These are phyloP conservation scores for Pipa parva DNA, from an alignment of 2,113 vertebrate species.

Conservation along the genomic window DNA sequence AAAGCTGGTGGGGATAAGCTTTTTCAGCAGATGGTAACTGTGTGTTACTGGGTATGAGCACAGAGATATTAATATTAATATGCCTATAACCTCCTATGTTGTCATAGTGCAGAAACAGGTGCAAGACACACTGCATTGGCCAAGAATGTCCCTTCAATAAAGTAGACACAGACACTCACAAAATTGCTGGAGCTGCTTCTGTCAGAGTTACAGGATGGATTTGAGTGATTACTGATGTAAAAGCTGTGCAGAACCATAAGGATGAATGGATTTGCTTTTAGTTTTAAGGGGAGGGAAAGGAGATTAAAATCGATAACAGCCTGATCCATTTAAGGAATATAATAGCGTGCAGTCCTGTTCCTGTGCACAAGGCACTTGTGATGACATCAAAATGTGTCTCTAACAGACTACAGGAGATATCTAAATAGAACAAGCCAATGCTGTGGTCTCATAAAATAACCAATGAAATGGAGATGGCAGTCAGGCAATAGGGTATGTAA, in stretches of 20 bases:
- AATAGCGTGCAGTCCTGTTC: too few species aligned
- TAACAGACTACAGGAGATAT: too few species aligned
- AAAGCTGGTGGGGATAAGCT: background rate
- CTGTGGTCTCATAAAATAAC: too few species aligned
- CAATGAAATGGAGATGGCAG: too few species aligned
- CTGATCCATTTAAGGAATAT: background rate
- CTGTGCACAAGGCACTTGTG: too few species aligned
- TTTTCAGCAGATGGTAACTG: conserved; percentile 12
- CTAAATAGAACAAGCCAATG: too few species aligned
- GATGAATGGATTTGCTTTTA: background rate
- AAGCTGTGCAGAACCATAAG: background rate
- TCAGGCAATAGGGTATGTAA: too few species aligned
- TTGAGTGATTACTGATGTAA: conserved; percentile 4
- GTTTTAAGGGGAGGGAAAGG: background rate
- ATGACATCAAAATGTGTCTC: too few species aligned
- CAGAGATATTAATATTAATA: conserved; percentile 57
- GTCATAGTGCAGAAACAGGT: conserved; percentile 52
- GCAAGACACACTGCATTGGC: conserved; percentile 41
- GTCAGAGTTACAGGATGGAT: conserved; percentile 3
- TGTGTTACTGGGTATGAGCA: conserved; percentile 5
- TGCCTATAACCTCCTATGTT: conserved; percentile 44
- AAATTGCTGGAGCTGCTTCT: conserved; percentile 5
- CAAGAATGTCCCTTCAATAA: conserved; percentile 23
- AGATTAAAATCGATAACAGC: conserved; percentile 1
- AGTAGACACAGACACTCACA: conserved; percentile 15